Evolutionary conservation across 2,888 invertebrate species (phyloP).

Genomic region (Mellilla xanthometata): DNA sequence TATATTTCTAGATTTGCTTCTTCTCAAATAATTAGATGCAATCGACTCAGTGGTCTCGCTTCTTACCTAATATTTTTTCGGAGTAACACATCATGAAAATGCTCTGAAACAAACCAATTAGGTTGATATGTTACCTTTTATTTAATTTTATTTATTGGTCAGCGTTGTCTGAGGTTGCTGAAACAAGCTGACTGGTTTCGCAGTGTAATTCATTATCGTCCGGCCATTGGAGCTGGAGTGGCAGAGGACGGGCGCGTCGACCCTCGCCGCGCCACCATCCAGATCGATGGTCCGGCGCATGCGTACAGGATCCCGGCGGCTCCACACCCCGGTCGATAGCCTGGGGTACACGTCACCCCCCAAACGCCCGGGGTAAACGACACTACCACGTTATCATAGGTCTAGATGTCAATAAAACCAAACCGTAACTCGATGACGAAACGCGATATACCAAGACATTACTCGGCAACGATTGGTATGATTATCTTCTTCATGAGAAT

Average conservation of each 20-base stretch:
- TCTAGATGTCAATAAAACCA: slow-evolving; percentile 43
- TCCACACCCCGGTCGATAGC: slow-evolving; percentile 43
- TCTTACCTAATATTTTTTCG: no score
- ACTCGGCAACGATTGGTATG: no score
- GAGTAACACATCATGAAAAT: no score
- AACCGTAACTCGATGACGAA: slow-evolving; percentile 19
- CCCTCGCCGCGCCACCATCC: slow-evolving; percentile 27
- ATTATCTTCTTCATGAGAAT: no score
- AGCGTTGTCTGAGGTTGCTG: no score
- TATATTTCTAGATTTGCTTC: no score
- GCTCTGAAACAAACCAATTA: no score
- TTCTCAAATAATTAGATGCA: no score
- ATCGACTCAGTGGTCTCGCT: no score
- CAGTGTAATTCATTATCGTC: slow-evolving; percentile 19
- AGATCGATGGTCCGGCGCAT: slow-evolving; percentile 54
- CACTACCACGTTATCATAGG: slow-evolving; percentile 72
- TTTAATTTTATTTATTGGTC: no score
- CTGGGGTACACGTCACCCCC: slow-evolving; percentile 58
- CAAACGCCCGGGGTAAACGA: slow-evolving; percentile 63
- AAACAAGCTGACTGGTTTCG: neutral
- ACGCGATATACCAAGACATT: neutral
- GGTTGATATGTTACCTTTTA: no score
- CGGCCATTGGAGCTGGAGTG: slow-evolving; percentile 14
- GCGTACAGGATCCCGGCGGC: slow-evolving; percentile 37
- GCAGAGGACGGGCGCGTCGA: slow-evolving; percentile 37